phyloP scores from a whole-genome alignment of 2,113 vertebrate genomes.

The Hippolais icterina region DNA sequence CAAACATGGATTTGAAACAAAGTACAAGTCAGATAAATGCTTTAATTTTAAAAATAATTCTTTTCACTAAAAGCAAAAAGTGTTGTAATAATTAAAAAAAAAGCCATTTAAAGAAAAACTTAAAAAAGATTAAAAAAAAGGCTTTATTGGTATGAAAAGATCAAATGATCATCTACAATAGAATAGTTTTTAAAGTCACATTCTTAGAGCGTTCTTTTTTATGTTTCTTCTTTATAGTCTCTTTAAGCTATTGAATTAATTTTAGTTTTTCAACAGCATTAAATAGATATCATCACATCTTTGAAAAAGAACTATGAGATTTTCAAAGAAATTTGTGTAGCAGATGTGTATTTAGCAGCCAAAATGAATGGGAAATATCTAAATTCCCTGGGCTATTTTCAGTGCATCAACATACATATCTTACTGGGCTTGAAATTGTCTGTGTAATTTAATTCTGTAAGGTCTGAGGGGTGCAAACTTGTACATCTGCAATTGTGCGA shows the following conservation, averaged over 20 bases:
- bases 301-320: not conserved
- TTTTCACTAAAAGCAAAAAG: not conserved
- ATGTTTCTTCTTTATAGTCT: not conserved
- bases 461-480: not conserved
- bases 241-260: not conserved
- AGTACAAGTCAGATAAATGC: not conserved
- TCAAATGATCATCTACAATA: not conserved
- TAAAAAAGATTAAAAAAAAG: not conserved
- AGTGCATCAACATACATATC: not conserved
- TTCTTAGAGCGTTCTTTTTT: not conserved
- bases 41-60: not conserved
- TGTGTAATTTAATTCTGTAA: not conserved
- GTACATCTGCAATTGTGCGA: not conserved
- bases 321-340: not conserved
- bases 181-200: not conserved
- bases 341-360: not conserved
- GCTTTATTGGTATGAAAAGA: not conserved
- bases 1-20: not conserved
- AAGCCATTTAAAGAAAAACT: not conserved
- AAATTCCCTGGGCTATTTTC: not conserved
- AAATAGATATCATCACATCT: not conserved
- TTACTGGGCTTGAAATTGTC: not conserved
- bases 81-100: not conserved
- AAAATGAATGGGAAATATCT: not conserved
- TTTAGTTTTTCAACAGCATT: not conserved